These are phyloP conservation scores for Stichopus chloronotus DNA, from an alignment of 35 echinoderm and acorn worm genomes.

Conservation along the genomic window DNA sequence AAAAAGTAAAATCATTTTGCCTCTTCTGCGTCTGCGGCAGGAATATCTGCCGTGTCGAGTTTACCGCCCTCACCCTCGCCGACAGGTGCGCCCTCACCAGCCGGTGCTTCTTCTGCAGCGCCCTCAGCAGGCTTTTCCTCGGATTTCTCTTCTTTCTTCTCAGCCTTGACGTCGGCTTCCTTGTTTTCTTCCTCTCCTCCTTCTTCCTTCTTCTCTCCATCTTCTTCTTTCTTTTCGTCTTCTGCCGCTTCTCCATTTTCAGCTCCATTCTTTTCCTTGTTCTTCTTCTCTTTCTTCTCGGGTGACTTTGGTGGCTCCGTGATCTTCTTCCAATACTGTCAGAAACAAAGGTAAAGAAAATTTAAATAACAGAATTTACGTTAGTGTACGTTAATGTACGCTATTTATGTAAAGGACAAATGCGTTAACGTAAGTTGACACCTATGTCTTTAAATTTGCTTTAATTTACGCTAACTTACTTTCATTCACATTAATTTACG, in stretches of 20 bases:
- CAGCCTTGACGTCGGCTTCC: conserved; percentile 55
- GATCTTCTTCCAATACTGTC: conserved; percentile 90
- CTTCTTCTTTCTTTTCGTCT: conserved; percentile 42
- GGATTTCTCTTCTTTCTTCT: conserved; percentile 56
- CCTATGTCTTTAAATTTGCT: too few species aligned
- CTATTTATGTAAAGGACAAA: neutral
- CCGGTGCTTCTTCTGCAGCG: conserved; percentile 29
- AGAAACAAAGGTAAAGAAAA: neutral
- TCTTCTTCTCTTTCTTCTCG: conserved; percentile 84
- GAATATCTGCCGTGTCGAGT: conserved; percentile 53
- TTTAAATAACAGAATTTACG: neutral
- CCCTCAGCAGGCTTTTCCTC: conserved; percentile 49
- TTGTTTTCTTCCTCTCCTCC: conserved; percentile 62
- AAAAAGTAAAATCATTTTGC: conserved; percentile 49
- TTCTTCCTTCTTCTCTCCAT: conserved; percentile 39
- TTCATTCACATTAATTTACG: too few species aligned
- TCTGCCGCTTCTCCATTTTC: conserved; percentile 65
- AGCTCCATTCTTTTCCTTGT: conserved; percentile 64
- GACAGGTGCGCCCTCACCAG: conserved; percentile 50
- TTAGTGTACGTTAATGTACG: too few species aligned
- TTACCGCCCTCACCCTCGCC: conserved; percentile 42
- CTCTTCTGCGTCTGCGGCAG: conserved; percentile 46
- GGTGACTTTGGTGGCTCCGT: conserved; percentile 74
- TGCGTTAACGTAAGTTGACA: neutral
- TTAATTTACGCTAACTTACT: too few species aligned